Evolutionary conservation across 2,797 vertebrate genomes (phyloP), one percentile per base, ranked within the genome.

Genomic region (Potorous gilbertii): DNA sequence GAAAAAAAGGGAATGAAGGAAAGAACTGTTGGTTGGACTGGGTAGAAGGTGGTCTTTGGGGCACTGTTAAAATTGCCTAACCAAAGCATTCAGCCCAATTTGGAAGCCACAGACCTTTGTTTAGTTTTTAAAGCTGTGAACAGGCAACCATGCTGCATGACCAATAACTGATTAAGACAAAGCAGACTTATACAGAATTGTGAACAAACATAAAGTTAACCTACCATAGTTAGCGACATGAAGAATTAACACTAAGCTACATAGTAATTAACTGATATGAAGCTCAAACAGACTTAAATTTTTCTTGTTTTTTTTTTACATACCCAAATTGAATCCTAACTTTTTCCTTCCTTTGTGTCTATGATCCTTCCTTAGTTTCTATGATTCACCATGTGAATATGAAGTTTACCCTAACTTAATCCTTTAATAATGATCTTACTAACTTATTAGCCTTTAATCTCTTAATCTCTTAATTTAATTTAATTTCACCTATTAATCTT

Each of bases 191-290:
- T 10, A 74, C n/a, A 74, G n/a, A 74, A 74, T 66, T 96, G 55
- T n/a, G 52, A 16, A 94, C 74, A 94, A 91, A 94, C 92, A 50
- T 93, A 56, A 96, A 96, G n/a, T 94, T 93, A 94, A 90, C 34
- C 29, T 90, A 54, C 94, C 34, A 92, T 62, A 95, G 28, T 91
- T 90, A 95, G 21, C 54, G 94, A 96, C 91, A 95, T 94, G 90
- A 14, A 31, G 94, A 95, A 97, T 54, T 94, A n/a, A 90, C 95
- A 52, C 91, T n/a, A 57, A 16, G 62, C n/a, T 57, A 93, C 21
- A 93, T 59, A 92, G 54, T 91, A 96, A 95, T 91, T 95, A 97
- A 96, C 93, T 94, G 59, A 93, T 50, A 95, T 90, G 55, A 57
- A 95, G 40, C 46, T 13, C 5, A 95, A 28, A 94, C 3, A 96